Base-by-base conservation (phyloP, 2,797 vertebrate genomes). In the Pygocentrus nattereri region DNA sequence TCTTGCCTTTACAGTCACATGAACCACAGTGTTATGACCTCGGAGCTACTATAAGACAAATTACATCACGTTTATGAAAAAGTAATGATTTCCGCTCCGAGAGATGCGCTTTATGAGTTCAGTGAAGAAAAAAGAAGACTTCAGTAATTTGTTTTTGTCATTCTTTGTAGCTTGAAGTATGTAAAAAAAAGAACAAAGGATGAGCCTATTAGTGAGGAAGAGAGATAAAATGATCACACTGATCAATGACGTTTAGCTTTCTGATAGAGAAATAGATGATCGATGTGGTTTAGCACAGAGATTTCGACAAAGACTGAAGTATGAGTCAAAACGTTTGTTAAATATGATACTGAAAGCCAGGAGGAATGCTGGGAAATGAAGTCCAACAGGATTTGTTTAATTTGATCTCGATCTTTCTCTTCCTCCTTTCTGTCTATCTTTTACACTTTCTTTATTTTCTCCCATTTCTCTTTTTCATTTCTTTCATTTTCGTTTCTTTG, bases 41-140 rank as follows among this genome's bases (percentile, higher is more conserved):
- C 74, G 84, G 81, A 88, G 70, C 84, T 87, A 86, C 82, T 90
- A 90, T 91, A 91, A 93, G 90, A 91, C 91, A 92, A 94, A 94
- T 94, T 92, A 92, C 88, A 91, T 93, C 89, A 90, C 89, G 83
- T 93, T 94, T 94, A 94, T 94, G 91, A 94, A 91, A 93, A 94
- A 93, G 91, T 94, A 94, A 94, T 94, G 92, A 94, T 94, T 94
- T 92, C 88, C 88, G 74, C 89, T 86, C 84, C 41, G 88, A 92
- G 92, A 76, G 38, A 76, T 73, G 67, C 73, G 61, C 62, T 93
- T 93, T 93, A 93, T 91, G 92, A 93, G 88, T 90, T 90, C 83
- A 49, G 84, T 78, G 82, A 80, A 84, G 52, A 67, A 52, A 71
- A 71, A 52, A 52, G 47, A 31, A 30, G 69, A 71, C 47, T 18